Conservation (phyloP, 2,888 invertebrate species). For the Hypena proboscidalis region DNA sequence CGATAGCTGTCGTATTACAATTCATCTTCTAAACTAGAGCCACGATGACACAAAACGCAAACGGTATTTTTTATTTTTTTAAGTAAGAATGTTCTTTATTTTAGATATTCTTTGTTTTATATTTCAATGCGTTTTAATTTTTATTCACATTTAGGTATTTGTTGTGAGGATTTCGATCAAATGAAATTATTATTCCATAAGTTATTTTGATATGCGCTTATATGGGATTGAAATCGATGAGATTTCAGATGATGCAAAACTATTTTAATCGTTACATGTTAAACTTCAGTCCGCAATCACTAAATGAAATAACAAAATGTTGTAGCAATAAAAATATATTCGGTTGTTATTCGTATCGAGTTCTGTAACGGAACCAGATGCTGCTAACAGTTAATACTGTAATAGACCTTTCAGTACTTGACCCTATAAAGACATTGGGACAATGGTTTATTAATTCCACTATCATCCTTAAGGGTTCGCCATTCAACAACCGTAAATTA, state of each 20-base stretch:
- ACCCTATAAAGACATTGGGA: constrained; percentile 35
- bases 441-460: constrained; percentile 38
- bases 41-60: constrained; percentile 35
- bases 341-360: constrained; percentile 22
- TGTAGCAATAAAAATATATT: constrained; percentile 12
- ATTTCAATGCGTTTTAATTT: too few species aligned
- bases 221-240: too few species aligned
- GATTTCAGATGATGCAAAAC: background rate
- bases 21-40: constrained; percentile 55
- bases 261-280: background rate
- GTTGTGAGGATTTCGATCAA: too few species aligned
- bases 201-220: too few species aligned
- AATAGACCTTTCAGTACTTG: constrained; percentile 25
- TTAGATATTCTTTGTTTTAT: too few species aligned
- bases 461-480: constrained; percentile 46
- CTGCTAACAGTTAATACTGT: constrained; percentile 12
- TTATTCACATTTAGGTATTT: too few species aligned
- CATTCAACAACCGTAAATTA: constrained; percentile 19
- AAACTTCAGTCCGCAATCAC: constrained; percentile 7
- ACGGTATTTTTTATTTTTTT: too few species aligned
- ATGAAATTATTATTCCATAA: too few species aligned
- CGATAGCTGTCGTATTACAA: constrained; percentile 66
- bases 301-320: constrained; percentile 11
- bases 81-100: too few species aligned
- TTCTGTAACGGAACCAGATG: constrained; percentile 36